Evolutionary conservation across 2,797 vertebrate genomes (phyloP).

Genomic region (Crenichthys baileyi): DNA sequence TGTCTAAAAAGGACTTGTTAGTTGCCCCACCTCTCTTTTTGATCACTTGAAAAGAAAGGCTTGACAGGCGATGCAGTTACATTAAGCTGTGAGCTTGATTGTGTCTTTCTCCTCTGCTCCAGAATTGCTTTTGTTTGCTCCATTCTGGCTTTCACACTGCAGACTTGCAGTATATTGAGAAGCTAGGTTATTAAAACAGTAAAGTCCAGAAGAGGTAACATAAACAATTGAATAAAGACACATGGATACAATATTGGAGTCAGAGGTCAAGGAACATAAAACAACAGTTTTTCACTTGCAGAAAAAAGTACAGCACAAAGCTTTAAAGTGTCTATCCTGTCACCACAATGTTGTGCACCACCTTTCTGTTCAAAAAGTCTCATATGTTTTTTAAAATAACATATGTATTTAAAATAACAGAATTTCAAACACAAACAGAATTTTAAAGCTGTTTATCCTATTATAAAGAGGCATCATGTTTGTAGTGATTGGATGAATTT

Average conservation of each 20-base stretch:
- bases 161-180: not conserved
- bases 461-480: not conserved
- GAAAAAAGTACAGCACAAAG: constrained; percentile 16
- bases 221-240: not conserved
- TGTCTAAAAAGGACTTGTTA: no score
- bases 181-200: not conserved
- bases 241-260: no score
- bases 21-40: no score
- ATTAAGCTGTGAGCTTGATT: no score
- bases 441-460: constrained; percentile 2
- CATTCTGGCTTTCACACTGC: no score
- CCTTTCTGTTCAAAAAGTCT: not conserved
- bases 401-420: no score
- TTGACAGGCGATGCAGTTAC: no score
- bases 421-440: not conserved
- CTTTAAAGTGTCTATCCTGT: constrained; percentile 20
- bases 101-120: no score
- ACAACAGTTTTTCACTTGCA: no score
- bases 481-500: not conserved
- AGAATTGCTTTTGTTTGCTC: no score
- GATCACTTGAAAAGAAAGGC: no score
- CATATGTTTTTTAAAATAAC: not conserved
- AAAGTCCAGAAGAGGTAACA: not conserved
- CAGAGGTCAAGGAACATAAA: not conserved
- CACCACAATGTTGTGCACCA: constrained; percentile 10